Base-by-base conservation (phyloP, 2,113 vertebrate species). In the Gorsachius goisagi region DNA sequence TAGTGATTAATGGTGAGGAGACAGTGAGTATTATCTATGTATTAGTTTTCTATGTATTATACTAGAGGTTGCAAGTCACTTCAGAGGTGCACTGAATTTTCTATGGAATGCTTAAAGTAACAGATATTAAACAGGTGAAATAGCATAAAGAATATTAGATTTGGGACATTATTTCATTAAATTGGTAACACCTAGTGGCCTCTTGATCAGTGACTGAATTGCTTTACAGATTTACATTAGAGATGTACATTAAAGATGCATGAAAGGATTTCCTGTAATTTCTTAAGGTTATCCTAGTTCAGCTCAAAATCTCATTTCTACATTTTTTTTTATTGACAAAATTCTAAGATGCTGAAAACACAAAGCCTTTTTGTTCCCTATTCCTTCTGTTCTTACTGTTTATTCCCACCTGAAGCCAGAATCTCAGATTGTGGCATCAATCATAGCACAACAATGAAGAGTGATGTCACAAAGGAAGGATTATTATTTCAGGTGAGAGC, bases 361-460 rank as follows among this genome's bases (percentile, higher is more conserved):
- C 11, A 15, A 37, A 66, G 10, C 60, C 19, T 39, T 88, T 89
- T 69, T 86, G 2, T 75, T 92, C 33, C 55, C 5, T 71, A 24
- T 90, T 83, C 4, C 23, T 91, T 93, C 45, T 72, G 52, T 82
- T 95, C 69, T 60, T 71, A 22, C 11, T 91, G 17, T 77, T 94
- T 93, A 93, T 93, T 97, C 56, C 79, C 49, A 92, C 24, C 30
- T 85, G 73, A 93, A 93, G 33, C 60, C 80, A 93, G 64, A 90
- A 75, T 59, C 30, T 55, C 50, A 80, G 47, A 78, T 9, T 93
- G 80, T 82, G 56, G 45, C 32, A 94, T 96, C 83, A 92, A 41
- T 94, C 76, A 60, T 5, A 87, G 16, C 56, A 64, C 56, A 91
- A 30, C 58, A 78, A 84, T 90, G 79, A 86, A 88, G 44, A 72